Base-by-base conservation (phyloP, 2,797 vertebrate species). In the Sandelia bainsii region DNA sequence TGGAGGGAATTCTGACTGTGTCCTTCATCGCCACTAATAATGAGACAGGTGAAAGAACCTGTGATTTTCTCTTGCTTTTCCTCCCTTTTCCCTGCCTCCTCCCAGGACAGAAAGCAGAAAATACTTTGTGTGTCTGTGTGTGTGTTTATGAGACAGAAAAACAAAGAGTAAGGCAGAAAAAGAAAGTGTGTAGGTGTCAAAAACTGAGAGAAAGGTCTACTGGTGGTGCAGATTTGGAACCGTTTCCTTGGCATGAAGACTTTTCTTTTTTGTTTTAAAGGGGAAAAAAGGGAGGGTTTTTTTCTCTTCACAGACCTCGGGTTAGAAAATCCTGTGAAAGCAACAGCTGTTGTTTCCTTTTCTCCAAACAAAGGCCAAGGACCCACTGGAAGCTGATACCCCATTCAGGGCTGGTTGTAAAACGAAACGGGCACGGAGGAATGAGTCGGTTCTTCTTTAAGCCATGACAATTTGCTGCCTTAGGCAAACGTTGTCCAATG, bases 271-370 rank as follows among this genome's bases (percentile, higher is more conserved):
- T 60, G 49, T 57, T 22, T 93, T 92, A 87, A 84, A 45, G 82
- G 46, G 82, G 86, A 85, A 87, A 80, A 93, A 93, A 90, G 16
- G 80, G 82, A 78, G 91, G 93, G 1, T 70, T 81, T 79, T 72
- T 75, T 82, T 74, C 65, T 85, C 76, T 79, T 59, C 57, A 72
- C 93, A 89, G 89, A 92, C 91, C 88, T 82, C 50, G 93, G 95
- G 94, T 95, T 95, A 96, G 89, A 95, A 95, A 93, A 94, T 88
- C 94, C 93, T 95, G 92, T 96, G 95, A 97, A 96, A 97, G 95
- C 94, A 96, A 95, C 96, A 97, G 96, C 96, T 97, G 97, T 96
- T 96, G 93, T 95, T 91, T 91, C 87, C 83, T 89, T 84, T 87
- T 81, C 79, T 77, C 81, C 85, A 72, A 82, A 92, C 78, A 92